A percentile compares a stretch with the other conserved stretches of the same genome.
Evolutionary conservation across 2,797 vertebrate species (phyloP).

Genomic region (Meriones psammophilus): DNA sequence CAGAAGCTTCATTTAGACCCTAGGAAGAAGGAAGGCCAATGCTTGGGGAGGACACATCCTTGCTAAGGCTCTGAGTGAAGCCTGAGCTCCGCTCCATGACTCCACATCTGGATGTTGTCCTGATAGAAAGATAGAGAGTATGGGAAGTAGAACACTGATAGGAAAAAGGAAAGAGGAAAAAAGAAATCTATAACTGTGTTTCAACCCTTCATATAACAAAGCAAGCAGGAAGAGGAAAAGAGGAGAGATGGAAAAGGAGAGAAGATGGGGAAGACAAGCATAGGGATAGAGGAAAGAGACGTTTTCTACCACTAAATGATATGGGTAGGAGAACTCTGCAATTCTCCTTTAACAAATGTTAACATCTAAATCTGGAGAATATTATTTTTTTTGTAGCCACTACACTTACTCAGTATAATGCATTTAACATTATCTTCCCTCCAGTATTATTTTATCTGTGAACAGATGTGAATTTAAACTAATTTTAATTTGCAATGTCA

Average conservation of each 20-base stretch:
- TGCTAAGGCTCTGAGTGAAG: background rate
- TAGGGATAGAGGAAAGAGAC: background rate
- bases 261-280: background rate
- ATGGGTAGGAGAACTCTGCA: background rate
- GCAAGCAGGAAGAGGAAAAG: background rate
- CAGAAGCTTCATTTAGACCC: conserved; percentile 22
- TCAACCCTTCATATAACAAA: background rate
- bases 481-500: background rate
- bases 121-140: background rate
- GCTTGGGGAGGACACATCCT: background rate
- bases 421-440: conserved; percentile 1
- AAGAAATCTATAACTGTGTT: background rate
- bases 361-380: background rate
- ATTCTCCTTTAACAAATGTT: conserved; percentile 15
- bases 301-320: background rate
- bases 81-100: background rate
- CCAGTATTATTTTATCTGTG: background rate
- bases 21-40: background rate
- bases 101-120: background rate
- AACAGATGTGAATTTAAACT: background rate
- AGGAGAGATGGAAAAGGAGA: background rate
- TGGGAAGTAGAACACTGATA: background rate
- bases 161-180: background rate
- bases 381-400: background rate
- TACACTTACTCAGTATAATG: background rate